Evolutionary conservation across 2,888 invertebrate species (phyloP).

Genomic region (Himalopsyche anomala): DNA sequence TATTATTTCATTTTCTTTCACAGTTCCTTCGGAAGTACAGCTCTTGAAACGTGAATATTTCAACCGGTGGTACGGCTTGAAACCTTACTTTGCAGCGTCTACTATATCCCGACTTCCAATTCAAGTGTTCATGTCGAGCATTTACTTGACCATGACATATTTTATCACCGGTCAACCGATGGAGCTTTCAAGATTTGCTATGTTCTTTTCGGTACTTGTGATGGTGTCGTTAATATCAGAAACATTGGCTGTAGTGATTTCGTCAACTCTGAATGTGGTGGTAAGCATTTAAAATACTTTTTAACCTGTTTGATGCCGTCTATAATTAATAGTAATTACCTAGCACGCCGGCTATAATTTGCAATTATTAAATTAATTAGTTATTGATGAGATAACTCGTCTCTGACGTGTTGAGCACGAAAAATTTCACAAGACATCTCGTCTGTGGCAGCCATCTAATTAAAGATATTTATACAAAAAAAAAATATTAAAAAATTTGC

Average conservation of each 20-base stretch:
- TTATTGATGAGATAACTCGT: too few relatives aligned
- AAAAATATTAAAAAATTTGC: too few relatives aligned
- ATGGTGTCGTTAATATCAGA: conserved; percentile 86
- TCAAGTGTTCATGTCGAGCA: conserved; percentile 81
- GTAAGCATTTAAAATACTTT: conserved; percentile 75
- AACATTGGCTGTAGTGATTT: conserved; percentile 85
- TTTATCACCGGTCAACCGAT: conserved; percentile 86
- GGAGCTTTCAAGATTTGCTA: conserved; percentile 80
- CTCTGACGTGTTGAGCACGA: too few relatives aligned
- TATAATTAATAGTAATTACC: too few relatives aligned
- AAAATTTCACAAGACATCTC: too few relatives aligned
- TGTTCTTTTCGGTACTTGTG: conserved; percentile 84
- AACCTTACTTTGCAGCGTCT: conserved; percentile 87
- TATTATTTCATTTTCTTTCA: conserved; percentile 67
- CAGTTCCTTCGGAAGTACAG: conserved; percentile 88
- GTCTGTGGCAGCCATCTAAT: too few relatives aligned
- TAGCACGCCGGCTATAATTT: too few relatives aligned
- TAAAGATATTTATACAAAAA: too few relatives aligned
- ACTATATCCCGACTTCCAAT: conserved; percentile 84
- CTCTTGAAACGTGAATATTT: conserved; percentile 89
- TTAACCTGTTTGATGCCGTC: too few relatives aligned
- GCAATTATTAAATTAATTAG: too few relatives aligned
- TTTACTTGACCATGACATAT: conserved; percentile 85
- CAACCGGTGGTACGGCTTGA: conserved; percentile 89
- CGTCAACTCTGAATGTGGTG: conserved; percentile 85